Evolutionary conservation across 2,797 vertebrate species (phyloP).

Genomic region (Gobio occitaniae): DNA sequence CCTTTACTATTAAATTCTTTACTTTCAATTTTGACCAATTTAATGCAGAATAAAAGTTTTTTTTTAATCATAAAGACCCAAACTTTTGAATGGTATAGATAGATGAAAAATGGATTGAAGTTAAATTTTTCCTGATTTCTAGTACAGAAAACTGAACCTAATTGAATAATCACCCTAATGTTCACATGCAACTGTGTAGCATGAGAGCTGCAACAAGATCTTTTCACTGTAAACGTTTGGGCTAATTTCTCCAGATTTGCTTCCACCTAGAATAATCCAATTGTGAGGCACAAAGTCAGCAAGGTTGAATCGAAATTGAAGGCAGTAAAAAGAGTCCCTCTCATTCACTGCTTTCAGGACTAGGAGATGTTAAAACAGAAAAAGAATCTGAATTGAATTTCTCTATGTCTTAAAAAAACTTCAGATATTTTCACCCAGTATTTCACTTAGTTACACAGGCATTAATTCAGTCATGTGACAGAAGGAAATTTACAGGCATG

Average conservation of each 20-base stretch:
- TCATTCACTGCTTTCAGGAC: not conserved
- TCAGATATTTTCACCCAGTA: not conserved
- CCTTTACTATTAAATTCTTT: not conserved
- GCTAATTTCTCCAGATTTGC: not conserved
- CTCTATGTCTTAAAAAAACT: not conserved
- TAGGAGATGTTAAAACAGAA: not conserved
- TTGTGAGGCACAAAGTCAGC: not conserved
- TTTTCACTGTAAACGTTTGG: not conserved
- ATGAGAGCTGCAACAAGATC: not conserved
- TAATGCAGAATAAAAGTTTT: not conserved
- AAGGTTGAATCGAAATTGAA: not conserved
- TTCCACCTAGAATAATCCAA: not conserved
- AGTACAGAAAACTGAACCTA: not conserved
- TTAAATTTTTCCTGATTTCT: not conserved
- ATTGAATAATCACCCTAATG: not conserved
- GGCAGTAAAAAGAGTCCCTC: not conserved
- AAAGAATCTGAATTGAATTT: not conserved
- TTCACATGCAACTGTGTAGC: not conserved
- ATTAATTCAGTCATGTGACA: conserved; percentile 9
- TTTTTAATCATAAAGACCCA: not conserved
- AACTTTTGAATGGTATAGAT: not conserved
- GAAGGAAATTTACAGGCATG: not conserved
- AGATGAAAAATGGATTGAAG: not conserved
- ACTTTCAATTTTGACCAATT: not conserved
- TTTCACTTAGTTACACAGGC: not conserved